A percentile compares a stretch with the other conserved stretches of the same genome.
Conservation (phyloP, 2,888 invertebrate species). For the Bibio marci region DNA sequence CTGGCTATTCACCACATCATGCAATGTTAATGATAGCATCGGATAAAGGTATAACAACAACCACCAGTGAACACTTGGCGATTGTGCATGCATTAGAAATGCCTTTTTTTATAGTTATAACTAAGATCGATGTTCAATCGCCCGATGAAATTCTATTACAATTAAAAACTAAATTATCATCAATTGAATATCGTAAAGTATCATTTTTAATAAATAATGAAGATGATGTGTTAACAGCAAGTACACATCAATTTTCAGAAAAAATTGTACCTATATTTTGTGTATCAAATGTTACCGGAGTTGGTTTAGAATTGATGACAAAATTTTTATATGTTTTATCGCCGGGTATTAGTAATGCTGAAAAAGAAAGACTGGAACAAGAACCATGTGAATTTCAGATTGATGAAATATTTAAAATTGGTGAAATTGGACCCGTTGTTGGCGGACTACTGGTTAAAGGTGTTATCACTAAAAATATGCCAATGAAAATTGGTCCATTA, state of each 20-base stretch:
- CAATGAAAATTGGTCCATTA: conserved; percentile 57
- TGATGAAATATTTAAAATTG: conserved; percentile 82
- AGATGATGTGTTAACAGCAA: conserved; percentile 57
- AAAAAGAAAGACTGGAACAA: conserved; percentile 53
- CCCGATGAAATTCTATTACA: conserved; percentile 34
- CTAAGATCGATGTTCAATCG: conserved; percentile 77
- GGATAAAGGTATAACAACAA: conserved; percentile 57
- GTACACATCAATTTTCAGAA: conserved; percentile 43
- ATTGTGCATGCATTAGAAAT: conserved; percentile 63
- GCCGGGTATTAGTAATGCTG: conserved; percentile 42
- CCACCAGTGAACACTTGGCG: conserved; percentile 82
- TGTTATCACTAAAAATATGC: conserved; percentile 67
- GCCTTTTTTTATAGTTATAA: conserved; percentile 86
- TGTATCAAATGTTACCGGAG: conserved; percentile 81
- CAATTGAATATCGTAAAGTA: conserved; percentile 44
- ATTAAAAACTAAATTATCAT: conserved; percentile 43
- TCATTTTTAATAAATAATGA: conserved; percentile 46
- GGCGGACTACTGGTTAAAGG: conserved; percentile 77
- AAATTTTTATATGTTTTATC: conserved; percentile 73
- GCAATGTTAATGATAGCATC: conserved; percentile 74
- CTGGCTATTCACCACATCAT: conserved; percentile 85
- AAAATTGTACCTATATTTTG: conserved; percentile 64
- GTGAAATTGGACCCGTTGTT: conserved; percentile 65
- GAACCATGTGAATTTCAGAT: conserved; percentile 76
- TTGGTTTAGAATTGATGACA: conserved; percentile 64